Conservation (phyloP, 35 echinoderm and acorn worm species). For the Patiria miniata region DNA sequence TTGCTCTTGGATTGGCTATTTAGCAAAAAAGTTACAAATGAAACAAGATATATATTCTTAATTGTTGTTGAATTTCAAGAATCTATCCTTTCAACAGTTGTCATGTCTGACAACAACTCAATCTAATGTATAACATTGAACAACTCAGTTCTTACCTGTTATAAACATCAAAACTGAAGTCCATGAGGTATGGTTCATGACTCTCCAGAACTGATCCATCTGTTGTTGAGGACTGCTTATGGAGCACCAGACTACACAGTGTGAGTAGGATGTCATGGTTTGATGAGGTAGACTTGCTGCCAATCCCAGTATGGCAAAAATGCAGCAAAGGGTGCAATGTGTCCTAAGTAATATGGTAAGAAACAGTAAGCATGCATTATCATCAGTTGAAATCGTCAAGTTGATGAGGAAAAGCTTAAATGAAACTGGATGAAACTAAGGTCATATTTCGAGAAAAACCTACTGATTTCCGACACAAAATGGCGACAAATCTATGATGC, state of each 20-base stretch:
- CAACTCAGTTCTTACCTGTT: neutral
- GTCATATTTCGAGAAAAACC: no score
- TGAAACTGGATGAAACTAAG: no score
- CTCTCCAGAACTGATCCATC: conserved; percentile 35
- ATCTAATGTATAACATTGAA: no score
- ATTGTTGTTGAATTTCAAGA: no score
- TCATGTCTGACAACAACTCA: no score
- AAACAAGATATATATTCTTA: no score
- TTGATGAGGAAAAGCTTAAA: no score
- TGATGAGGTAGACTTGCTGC: neutral
- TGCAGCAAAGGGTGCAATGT: conserved; percentile 53
- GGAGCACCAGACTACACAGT: conserved; percentile 48
- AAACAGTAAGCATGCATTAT: no score
- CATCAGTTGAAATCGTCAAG: no score
- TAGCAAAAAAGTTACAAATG: neutral
- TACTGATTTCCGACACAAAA: no score
- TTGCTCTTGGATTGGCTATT: conserved; percentile 17
- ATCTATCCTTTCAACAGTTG: no score
- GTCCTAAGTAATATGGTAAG: conserved; percentile 32
- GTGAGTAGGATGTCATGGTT: conserved; percentile 68
- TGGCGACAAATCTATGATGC: no score
- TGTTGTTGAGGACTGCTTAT: conserved; percentile 4
- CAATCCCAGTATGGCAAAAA: conserved; percentile 51
- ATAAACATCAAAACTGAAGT: conserved; percentile 63
- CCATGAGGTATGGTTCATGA: conserved; percentile 52